Evolutionary conservation across 2,797 vertebrate genomes (phyloP), one percentile per base, ranked within the genome.

Genomic region (Pelodytes ibericus): DNA sequence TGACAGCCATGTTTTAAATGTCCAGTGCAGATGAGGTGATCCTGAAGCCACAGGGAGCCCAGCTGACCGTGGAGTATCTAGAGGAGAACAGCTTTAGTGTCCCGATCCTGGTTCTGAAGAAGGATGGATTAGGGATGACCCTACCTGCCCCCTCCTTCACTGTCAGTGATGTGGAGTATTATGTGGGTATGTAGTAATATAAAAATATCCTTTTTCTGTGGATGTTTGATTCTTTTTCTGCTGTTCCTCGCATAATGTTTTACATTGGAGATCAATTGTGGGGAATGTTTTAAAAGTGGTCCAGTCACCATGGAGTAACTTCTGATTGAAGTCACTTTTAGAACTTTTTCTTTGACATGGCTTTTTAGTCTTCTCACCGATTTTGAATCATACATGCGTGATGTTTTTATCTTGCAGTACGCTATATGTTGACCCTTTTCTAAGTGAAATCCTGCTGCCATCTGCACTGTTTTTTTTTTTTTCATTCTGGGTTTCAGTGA

Each of bases 1-100:
- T 71, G 3, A 62, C 11, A 18, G 15, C 24, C 3, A 18, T 22
- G 20, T 33, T 20, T n/a, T 76, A 0, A 27, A n/a, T 51, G 11
- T 73, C 80, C 85, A 98, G 96, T 82, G 95, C 96, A 57, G 96
- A 98, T 69, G 95, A 97, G 84, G 94, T 98, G 74, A 87, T 98
- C 73, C 83, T 98, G 69, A 94, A 95, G 82, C 95, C 95, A 0
- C 94, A 93, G 1, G 96, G 96, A 22, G 89, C 91, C 64, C 96
- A 98, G 86, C 88, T 98, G 75, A 98, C 96, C 0, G 96, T 97
- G 49, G 96, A 98, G 81, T 98, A 95, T 83, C 88, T 98, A 66
- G 96, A 97, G 84, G 95, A 98, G 85, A 96, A 96, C 83, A 96
- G 94, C 13, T 98, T 98, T 86, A 98, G 95, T 57, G 95, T 96